Evolutionary conservation across 2,888 invertebrate genomes (phyloP).

Genomic region (Pimpla rufipes): DNA sequence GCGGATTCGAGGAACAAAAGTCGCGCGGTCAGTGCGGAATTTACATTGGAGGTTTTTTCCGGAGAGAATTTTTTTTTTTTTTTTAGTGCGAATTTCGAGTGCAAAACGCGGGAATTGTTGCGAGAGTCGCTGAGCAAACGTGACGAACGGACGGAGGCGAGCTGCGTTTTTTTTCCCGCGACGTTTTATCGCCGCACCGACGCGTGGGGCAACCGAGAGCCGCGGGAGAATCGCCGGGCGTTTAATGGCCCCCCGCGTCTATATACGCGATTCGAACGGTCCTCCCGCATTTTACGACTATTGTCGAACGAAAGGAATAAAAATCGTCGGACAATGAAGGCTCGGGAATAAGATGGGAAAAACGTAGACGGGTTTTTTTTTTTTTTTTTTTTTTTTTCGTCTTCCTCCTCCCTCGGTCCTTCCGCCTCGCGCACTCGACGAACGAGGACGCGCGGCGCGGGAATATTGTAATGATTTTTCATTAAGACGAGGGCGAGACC

Average conservation of each 20-base stretch:
- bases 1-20: neutral
- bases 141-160: conserved; percentile 1
- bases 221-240: too few species aligned
- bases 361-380: conserved; percentile 28
- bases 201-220: too few species aligned
- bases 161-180: neutral
- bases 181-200: conserved; percentile 5
- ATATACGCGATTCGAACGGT: conserved; percentile 41
- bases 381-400: conserved; percentile 23
- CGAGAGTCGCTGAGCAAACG: neutral
- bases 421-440: conserved; percentile 8
- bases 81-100: too few species aligned
- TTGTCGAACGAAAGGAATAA: conserved; percentile 46
- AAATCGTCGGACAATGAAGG: conserved; percentile 56
- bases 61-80: too few species aligned
- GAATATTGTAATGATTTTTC: conserved; percentile 75
- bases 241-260: conserved; percentile 23
- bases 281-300: conserved; percentile 48
- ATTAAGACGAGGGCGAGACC: conserved; percentile 67
- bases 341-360: conserved; percentile 47
- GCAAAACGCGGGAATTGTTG: too few species aligned
- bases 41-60: too few species aligned
- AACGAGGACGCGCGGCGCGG: conserved; percentile 53
- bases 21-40: too few species aligned
- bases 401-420: conserved; percentile 5